These are phyloP conservation scores for Ctenopoma multispine DNA, from an alignment of 2,797 vertebrate species.

Conservation along the genomic window DNA sequence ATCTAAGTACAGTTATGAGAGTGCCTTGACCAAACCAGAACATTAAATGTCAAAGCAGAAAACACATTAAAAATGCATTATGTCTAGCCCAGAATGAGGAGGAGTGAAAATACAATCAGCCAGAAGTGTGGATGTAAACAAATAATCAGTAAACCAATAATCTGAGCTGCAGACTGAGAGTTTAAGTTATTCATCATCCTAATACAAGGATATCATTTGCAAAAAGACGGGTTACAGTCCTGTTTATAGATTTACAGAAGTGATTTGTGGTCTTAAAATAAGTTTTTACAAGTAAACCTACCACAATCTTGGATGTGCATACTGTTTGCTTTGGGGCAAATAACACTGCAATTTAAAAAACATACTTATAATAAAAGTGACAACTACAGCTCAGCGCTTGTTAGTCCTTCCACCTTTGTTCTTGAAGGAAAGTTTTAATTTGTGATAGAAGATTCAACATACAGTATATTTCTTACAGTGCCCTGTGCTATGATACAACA, in stretches of 20 bases:
- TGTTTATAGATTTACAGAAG: constrained; percentile 53
- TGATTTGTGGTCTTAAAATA: constrained; percentile 52
- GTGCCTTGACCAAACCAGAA: constrained; percentile 51
- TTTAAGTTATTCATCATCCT: constrained; percentile 64
- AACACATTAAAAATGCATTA: constrained; percentile 74
- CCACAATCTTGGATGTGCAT: constrained; percentile 21
- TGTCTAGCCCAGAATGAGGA: constrained; percentile 54
- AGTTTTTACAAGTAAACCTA: constrained; percentile 43
- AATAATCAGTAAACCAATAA: constrained; percentile 74
- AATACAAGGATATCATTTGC: constrained; percentile 61
- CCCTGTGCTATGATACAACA: not conserved
- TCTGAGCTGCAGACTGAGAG: constrained; percentile 35
- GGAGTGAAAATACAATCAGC: constrained; percentile 70
- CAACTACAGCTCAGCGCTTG: not conserved
- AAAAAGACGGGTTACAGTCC: constrained; percentile 41
- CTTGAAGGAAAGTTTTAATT: constrained; percentile 9
- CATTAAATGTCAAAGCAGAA: constrained; percentile 65
- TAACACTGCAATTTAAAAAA: constrained; percentile 25
- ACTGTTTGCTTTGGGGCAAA: constrained; percentile 43
- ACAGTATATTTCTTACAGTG: no score
- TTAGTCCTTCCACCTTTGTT: constrained; percentile 2
- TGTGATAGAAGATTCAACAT: no score
- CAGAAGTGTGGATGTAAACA: constrained; percentile 62
- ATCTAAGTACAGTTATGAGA: constrained; percentile 41
- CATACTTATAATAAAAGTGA: constrained; percentile 6